Conservation (phyloP, 1,140 invertebrate species). For the Drosophila cardini region DNA sequence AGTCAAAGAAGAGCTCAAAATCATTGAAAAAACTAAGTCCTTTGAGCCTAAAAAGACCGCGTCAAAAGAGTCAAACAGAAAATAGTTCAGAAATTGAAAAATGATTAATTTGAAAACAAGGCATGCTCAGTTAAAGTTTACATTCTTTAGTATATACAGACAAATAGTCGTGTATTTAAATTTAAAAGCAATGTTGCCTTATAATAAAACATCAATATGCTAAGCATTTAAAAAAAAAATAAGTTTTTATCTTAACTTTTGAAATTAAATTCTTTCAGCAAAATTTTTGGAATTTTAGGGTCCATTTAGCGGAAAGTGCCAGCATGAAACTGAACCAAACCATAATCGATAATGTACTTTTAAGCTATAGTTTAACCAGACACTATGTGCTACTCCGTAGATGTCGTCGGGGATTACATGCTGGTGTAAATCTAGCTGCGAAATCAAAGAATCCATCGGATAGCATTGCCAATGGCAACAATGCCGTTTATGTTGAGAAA, state of each 20-base stretch:
- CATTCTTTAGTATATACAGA: too few species aligned
- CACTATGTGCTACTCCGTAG: neutral
- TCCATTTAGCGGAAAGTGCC: neutral
- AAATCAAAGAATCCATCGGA: conserved; percentile 6
- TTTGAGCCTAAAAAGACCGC: neutral
- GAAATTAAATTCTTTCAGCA: neutral
- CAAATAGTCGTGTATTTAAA: neutral
- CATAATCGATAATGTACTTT: neutral
- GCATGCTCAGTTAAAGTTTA: neutral
- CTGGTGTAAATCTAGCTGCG: neutral
- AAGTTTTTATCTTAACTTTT: neutral
- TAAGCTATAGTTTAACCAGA: neutral
- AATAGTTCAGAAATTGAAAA: neutral
- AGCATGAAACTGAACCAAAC: conserved; percentile 10
- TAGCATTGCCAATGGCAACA: conserved; percentile 33
- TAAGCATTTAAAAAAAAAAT: conserved; percentile 2
- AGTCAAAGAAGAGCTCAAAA: neutral
- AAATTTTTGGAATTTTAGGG: neutral
- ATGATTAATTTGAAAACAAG: neutral
- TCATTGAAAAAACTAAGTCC: neutral
- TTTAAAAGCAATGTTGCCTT: neutral
- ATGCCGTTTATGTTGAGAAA: conserved; percentile 41
- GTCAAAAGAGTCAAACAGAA: neutral
- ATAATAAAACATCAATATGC: neutral
- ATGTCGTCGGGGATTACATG: neutral